These are phyloP conservation scores for Cossypha niveicapilla DNA, from an alignment of 2,797 vertebrate genomes.

Conservation along the genomic window DNA sequence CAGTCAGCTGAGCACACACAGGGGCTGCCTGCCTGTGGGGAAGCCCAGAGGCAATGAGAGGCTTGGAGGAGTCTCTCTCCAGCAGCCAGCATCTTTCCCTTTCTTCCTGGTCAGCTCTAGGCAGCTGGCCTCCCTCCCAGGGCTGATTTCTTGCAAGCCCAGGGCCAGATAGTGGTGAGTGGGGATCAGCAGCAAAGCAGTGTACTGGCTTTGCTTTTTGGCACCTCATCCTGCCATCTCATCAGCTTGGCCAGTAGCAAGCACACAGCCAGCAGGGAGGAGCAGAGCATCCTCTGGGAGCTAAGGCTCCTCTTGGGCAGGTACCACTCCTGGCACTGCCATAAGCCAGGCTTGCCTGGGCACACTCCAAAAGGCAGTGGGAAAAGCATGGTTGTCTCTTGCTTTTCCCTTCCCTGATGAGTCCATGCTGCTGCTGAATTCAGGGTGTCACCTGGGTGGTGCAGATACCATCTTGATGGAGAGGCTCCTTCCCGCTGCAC, in stretches of 20 bases:
- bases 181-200: background rate
- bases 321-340: background rate
- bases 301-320: background rate
- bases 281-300: background rate
- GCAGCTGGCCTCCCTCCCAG: background rate
- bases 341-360: background rate
- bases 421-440: accelerated
- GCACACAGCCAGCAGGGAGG: background rate
- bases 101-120: accelerated
- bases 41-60: accelerated
- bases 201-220: background rate
- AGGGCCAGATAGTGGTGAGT: background rate
- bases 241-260: background rate
- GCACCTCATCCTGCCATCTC: background rate
- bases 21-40: accelerated
- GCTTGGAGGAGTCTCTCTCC: background rate
- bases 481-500: background rate
- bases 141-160: background rate
- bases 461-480: background rate
- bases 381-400: background rate
- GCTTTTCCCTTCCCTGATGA: background rate
- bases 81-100: background rate
- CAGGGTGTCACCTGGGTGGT: background rate
- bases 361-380: background rate
- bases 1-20: background rate